A percentile compares a stretch with the other conserved stretches of the same genome.
Conservation (phyloP, 1,140 invertebrate genomes). For the Hestina assimilis region DNA sequence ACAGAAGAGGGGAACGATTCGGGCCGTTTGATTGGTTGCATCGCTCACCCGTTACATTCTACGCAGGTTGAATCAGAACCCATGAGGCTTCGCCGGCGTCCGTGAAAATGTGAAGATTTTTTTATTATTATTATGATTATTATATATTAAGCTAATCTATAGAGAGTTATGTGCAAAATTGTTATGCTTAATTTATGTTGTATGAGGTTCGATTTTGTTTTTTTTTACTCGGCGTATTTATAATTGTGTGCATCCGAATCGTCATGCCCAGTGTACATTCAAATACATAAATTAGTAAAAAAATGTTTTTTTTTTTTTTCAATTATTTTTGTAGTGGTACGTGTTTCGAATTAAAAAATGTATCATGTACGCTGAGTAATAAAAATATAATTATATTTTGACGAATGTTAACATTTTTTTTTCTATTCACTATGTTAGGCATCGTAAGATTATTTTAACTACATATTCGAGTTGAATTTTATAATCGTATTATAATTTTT, state of each 20-base stretch:
- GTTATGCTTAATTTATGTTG: slow-evolving; percentile 42
- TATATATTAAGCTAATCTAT: slow-evolving; percentile 37
- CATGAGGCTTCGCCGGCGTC: slow-evolving; percentile 43
- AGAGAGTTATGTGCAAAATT: slow-evolving; percentile 46
- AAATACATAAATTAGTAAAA: neutral
- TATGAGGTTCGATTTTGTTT: slow-evolving; percentile 15
- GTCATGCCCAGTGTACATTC: neutral
- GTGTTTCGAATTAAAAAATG: too few species aligned
- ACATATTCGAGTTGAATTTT: slow-evolving; percentile 32
- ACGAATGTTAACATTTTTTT: slow-evolving; percentile 19
- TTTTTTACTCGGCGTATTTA: slow-evolving; percentile 21
- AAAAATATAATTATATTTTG: slow-evolving; percentile 1
- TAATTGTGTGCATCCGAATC: too few species aligned
- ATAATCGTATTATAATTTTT: slow-evolving; percentile 34
- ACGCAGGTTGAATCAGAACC: slow-evolving; percentile 75
- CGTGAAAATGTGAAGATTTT: slow-evolving; percentile 29
- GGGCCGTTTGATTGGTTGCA: slow-evolving; percentile 47
- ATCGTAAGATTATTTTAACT: slow-evolving; percentile 19
- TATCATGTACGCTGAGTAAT: slow-evolving; percentile 18
- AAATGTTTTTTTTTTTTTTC: neutral
- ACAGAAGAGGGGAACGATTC: slow-evolving; percentile 66
- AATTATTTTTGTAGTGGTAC: neutral
- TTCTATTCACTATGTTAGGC: slow-evolving; percentile 10
- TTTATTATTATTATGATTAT: slow-evolving; percentile 26
- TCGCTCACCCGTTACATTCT: slow-evolving; percentile 67